Percentiles rank a stretch among this genome's conserved stretches.
These are phyloP conservation scores for Deladenus siricidicola DNA, from an alignment of 2,888 invertebrate species.

Conservation along the genomic window DNA sequence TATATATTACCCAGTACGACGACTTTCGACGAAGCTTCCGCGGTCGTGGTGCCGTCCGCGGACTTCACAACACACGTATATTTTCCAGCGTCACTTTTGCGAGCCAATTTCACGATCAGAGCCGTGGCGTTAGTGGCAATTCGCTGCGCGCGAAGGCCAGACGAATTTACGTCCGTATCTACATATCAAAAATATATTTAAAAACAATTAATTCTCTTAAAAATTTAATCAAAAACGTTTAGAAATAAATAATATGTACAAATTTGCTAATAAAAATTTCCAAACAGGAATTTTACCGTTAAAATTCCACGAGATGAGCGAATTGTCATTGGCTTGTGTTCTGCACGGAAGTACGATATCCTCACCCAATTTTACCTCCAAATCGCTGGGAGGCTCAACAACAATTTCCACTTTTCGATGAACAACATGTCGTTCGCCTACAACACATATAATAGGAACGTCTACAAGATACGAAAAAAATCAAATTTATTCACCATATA, in stretches of 20 bases:
- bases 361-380: conserved; percentile 23
- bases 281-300: no score
- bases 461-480: no score
- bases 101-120: conserved; percentile 30
- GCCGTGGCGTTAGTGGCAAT: conserved; percentile 24
- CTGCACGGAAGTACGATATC: conserved; percentile 25
- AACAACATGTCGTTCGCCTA: not conserved
- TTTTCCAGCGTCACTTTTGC: conserved; percentile 29
- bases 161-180: no score
- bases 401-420: not conserved
- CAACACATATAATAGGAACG: no score
- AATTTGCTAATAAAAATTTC: no score
- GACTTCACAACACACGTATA: conserved; percentile 21
- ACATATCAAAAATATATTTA: no score
- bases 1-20: not conserved
- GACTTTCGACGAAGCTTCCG: conserved; percentile 8
- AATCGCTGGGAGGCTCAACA: conserved; percentile 26
- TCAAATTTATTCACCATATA: no score
- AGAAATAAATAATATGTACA: no score
- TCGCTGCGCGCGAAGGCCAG: no score
- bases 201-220: no score
- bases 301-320: conserved; percentile 17
- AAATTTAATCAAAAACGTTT: no score
- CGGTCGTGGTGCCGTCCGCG: not conserved
- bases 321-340: conserved; percentile 21